Base-by-base conservation (phyloP, 2,113 vertebrate genomes). In the Oreochromis niloticus region DNA sequence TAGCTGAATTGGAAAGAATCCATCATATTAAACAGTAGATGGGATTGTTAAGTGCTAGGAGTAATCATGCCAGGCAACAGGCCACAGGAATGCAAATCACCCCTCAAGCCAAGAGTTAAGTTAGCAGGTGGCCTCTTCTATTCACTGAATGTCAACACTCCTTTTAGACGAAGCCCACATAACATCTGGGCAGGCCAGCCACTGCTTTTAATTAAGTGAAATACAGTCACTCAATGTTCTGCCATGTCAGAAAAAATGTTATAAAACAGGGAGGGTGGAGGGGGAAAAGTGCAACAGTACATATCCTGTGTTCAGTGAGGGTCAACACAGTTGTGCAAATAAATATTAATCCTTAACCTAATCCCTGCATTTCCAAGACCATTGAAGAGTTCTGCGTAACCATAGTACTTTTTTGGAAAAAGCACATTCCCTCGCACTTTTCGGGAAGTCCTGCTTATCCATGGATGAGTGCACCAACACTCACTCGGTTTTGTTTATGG, bases 41-140 rank as follows among this genome's bases (percentile, higher is more conserved):
- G 90, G 94, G 96, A 95, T 97, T 97, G 95, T 96, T 95, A 97
- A 97, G 97, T 97, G 97, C 95, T 95, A 95, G 97, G 97, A 96
- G 97, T 97, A 95, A 97, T 97, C 97, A 97, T 95, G 97, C 96
- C 93, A 97, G 97, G 97, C 96, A 97, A 97, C 96, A 97, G 97
- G 97, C 98, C 97, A 93, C 97, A 98, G 98, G 98, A 99, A 98
- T 98, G 97, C 97, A 98, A 98, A 98, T 97, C 97, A 96, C 95
- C 96, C 95, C 85, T 92, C 91, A 92, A 94, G 97, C 97, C 97
- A 97, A 95, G 96, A 97, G 97, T 96, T 94, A 95, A 97, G 96
- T 97, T 97, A 97, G 97, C 98, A 99, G 98, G 98, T 98, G 98
- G 98, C 97, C 97, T 97, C 94, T 88, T 95, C 96, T 95, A 97